Evolutionary conservation across 2,113 vertebrate genomes (phyloP).

Genomic region (Trematomus loennbergii): DNA sequence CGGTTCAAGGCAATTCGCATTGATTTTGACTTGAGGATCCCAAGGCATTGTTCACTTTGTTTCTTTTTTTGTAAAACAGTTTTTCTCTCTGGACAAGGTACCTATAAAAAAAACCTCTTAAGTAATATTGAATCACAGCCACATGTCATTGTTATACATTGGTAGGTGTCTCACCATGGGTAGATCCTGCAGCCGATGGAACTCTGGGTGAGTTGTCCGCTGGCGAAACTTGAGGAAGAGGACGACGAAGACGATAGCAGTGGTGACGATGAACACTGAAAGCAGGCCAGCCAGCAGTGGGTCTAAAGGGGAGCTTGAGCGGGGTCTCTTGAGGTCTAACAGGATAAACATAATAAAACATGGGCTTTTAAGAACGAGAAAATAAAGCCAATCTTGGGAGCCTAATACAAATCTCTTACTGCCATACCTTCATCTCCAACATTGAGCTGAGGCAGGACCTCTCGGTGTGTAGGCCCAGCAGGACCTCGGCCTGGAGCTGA

Average conservation of each 20-base stretch:
- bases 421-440: slow-evolving; percentile 79
- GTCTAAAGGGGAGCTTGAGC: slow-evolving; percentile 78
- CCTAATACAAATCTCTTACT: background rate
- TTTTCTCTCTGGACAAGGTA: background rate
- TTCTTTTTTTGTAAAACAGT: too few relatives aligned
- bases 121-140: background rate
- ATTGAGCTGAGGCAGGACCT: slow-evolving; percentile 79
- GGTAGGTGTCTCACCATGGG: slow-evolving; percentile 80
- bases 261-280: slow-evolving; percentile 87
- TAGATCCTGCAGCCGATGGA: slow-evolving; percentile 89
- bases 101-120: background rate
- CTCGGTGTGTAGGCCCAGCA: slow-evolving; percentile 60
- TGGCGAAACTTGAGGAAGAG: slow-evolving; percentile 89
- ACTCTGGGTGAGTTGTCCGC: slow-evolving; percentile 85
- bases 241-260: slow-evolving; percentile 85
- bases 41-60: too few relatives aligned
- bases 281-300: slow-evolving; percentile 88
- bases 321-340: slow-evolving; percentile 58
- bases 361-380: background rate
- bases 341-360: background rate
- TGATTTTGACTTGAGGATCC: too few relatives aligned
- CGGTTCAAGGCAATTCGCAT: too few relatives aligned
- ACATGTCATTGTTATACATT: background rate
- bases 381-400: background rate
- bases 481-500: slow-evolving; percentile 33